These are phyloP conservation scores for Thunnus thynnus DNA, from an alignment of 2,113 vertebrate genomes.

Conservation along the genomic window DNA sequence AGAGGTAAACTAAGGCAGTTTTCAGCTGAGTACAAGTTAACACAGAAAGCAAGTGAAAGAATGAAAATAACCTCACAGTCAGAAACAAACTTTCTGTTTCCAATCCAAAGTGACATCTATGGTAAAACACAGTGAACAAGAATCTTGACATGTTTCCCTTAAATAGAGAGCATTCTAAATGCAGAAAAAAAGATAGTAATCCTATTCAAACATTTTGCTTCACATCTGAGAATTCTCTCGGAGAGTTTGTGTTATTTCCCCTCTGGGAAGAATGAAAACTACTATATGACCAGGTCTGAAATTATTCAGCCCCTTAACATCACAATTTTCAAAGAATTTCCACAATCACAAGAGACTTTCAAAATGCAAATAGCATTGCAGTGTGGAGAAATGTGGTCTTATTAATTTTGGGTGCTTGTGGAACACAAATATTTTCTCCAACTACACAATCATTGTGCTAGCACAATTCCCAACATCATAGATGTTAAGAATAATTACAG, in stretches of 20 bases:
- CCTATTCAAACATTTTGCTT: not conserved
- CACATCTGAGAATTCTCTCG: not conserved
- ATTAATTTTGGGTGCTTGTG: not conserved
- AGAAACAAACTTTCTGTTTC: not conserved
- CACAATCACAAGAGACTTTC: too few relatives aligned
- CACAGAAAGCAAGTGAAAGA: not conserved
- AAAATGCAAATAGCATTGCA: too few relatives aligned
- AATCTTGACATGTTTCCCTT: not conserved
- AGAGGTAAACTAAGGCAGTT: not conserved
- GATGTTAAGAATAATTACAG: not conserved
- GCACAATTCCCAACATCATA: not conserved
- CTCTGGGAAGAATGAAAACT: not conserved
- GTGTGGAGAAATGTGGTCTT: not conserved
- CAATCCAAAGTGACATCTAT: not conserved
- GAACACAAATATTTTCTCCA: not conserved
- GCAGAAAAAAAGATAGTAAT: not conserved
- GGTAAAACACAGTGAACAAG: not conserved
- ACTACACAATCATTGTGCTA: not conserved
- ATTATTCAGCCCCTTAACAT: not conserved
- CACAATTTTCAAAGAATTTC: not conserved
- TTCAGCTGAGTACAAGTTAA: not conserved
- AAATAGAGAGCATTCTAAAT: not conserved
- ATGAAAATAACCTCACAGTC: not conserved
- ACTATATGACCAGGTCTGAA: not conserved
- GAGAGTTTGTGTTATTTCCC: not conserved